Evolutionary conservation across 92 coral and sea anemone species (phyloP).

Genomic region (Parazoanthus atlanticus): DNA sequence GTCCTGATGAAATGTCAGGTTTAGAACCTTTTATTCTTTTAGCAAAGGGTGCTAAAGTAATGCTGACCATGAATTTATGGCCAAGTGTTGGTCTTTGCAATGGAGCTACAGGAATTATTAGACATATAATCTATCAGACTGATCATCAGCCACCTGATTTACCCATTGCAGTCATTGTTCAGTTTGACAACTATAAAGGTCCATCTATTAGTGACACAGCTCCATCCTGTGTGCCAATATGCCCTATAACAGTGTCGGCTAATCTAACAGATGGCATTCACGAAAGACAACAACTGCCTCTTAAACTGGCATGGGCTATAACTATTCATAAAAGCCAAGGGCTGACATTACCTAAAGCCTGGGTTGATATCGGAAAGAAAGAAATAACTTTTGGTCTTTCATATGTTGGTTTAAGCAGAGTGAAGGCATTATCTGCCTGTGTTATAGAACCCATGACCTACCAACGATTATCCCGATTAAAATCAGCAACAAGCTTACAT

Average conservation of each 20-base stretch:
- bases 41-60: conserved; percentile 32
- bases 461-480: conserved; percentile 43
- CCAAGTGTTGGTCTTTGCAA: conserved; percentile 61
- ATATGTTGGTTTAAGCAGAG: conserved; percentile 38
- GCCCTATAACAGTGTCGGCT: conserved; percentile 57
- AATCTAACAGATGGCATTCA: conserved; percentile 32
- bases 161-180: conserved; percentile 65
- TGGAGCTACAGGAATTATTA: conserved; percentile 54
- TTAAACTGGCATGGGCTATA: conserved; percentile 40
- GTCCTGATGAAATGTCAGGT: conserved; percentile 29
- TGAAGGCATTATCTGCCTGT: conserved; percentile 32
- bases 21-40: conserved; percentile 25
- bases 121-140: conserved; percentile 49
- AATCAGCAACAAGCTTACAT: conserved; percentile 39
- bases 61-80: conserved; percentile 57
- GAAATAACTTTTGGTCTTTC: conserved; percentile 33
- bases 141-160: conserved; percentile 61
- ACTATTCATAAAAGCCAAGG: conserved; percentile 38
- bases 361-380: conserved; percentile 39
- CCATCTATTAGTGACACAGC: conserved; percentile 50
- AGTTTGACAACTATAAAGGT: conserved; percentile 67
- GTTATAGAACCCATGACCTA: conserved; percentile 33
- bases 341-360: conserved; percentile 41
- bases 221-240: conserved; percentile 68
- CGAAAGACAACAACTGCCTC: conserved; percentile 44